Base-by-base conservation (phyloP, 2,113 vertebrate genomes). In the Lamprotornis superbus region DNA sequence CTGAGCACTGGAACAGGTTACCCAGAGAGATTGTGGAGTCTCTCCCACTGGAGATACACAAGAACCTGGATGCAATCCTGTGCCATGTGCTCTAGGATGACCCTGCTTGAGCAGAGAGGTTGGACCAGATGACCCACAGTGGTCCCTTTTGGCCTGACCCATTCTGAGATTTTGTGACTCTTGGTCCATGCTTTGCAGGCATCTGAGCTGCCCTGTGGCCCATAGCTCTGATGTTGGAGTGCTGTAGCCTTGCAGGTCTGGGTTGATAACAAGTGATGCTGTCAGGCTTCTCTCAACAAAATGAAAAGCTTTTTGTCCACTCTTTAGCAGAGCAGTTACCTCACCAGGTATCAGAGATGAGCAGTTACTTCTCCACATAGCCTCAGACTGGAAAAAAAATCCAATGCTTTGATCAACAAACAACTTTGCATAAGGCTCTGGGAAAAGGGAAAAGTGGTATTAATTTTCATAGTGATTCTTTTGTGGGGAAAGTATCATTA, bases 181-280 rank as follows among this genome's bases (percentile, higher is more conserved):
- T 47, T 42, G 33, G 30, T 47, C 59, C 21, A 15, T 13, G 3
- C 7, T 86, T 78, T 0, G 0, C 22, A 39, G 28, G 37, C 3
- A 7, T 12, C 40, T 9, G 2, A 56, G 40, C 21, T n/a, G 15
- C 20, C 33, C 46, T 27, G 19, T 55, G 0, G 1, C 15, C 0
- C 0, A 4, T 14, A 40, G 27, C 8, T 56, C 56, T 65, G 53
- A 12, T 31, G 12, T n/a, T 20, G 1, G 31, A 73, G 44, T 3
- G 2, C 49, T 30, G 23, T 35, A 57, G 53, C 44, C 42, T 47
- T 4, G 0, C 25, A 22, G 27, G 40, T 86, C 31, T 61, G 53
- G 8, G 14, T 10, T 68, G 11, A 18, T 2, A 7, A 53, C 1
- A 10, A 37, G 30, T 2, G 5, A 18, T 75, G 30, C 25, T 59